Base-by-base conservation (phyloP, 2,113 vertebrate genomes). In the Hemiscyllium ocellatum region DNA sequence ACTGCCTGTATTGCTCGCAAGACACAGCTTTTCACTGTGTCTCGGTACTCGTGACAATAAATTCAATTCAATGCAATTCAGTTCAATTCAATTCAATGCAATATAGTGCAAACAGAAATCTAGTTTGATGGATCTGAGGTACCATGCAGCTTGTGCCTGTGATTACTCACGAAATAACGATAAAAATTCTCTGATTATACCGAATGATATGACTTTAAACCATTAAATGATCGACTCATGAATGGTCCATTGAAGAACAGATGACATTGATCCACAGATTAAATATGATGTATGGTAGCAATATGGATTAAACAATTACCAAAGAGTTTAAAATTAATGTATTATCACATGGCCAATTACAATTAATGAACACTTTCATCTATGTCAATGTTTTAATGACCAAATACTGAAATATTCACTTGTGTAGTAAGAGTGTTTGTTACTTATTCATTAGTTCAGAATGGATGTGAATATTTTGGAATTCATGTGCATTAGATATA, bases 261-360 rank as follows among this genome's bases (percentile, higher is more conserved):
- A 87, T 87, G 22, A 87, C 22, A 87, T 52, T 87, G 47, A 87
- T 87, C 47, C 52, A 8, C 47, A 87, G 52, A 52, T 26, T 50
- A 87, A 87, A 52, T 86, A 50, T 22, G 47, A 87, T 26, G 7
- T 22, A 52, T 52, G 42, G 85, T 87, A 52, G 6, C 47, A 87
- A 87, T 52, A 52, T 87, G 85, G 85, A 87, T 52, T 50, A 87
- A 85, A 47, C 80, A 85, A 85, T 85, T 85, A 85, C 80, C 19
- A 47, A 4, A 85, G 20, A 85, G 24, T 52, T 87, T 87, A 42
- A 83, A 42, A 17, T 83, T 83, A 83, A 37, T 83, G 33, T 83
- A 87, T 87, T 87, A 52, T 52, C 85, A 87, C 52, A 8, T 87
- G 47, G 47, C 47, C 22, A 87, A 52, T 87, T 87, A 87, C 85